Conservation (phyloP, 2,113 vertebrate genomes). For the Zosterops borbonicus region DNA sequence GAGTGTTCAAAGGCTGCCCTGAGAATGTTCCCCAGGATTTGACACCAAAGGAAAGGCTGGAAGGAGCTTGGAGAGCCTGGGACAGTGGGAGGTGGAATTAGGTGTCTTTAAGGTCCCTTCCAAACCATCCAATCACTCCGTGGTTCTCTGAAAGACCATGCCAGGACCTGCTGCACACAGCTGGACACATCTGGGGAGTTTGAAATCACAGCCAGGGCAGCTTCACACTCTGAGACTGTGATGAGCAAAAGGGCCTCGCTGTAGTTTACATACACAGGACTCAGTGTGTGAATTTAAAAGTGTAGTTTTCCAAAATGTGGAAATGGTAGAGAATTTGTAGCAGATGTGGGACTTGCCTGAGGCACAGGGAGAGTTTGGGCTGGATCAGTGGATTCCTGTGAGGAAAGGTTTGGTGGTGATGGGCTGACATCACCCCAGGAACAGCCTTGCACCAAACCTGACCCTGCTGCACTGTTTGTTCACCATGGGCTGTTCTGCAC, state of each 20-base stretch:
- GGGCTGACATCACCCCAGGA: not conserved
- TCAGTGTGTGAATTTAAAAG: not conserved
- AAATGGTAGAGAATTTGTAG: not conserved
- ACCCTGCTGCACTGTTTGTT: not conserved
- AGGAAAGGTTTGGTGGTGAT: not conserved
- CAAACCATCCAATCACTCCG: not conserved
- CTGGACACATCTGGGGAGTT: not conserved
- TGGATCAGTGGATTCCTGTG: not conserved
- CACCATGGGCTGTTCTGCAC: not conserved
- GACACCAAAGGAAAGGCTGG: not conserved
- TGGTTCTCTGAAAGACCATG: not conserved
- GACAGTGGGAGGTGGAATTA: rapidly evolving
- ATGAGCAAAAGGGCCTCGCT: not conserved
- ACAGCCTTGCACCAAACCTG: not conserved
- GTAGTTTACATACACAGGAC: rapidly evolving
- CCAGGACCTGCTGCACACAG: not conserved
- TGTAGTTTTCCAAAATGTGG: not conserved
- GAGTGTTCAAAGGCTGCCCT: not conserved
- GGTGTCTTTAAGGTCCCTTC: not conserved
- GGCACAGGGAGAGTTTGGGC: not conserved
- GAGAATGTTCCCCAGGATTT: not conserved
- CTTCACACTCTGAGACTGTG: not conserved
- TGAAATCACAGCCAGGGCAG: not conserved
- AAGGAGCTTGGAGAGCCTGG: not conserved
- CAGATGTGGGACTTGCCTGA: not conserved